Evolutionary conservation across 2,797 vertebrate genomes (phyloP).

Genomic region (Diplodus sargus): DNA sequence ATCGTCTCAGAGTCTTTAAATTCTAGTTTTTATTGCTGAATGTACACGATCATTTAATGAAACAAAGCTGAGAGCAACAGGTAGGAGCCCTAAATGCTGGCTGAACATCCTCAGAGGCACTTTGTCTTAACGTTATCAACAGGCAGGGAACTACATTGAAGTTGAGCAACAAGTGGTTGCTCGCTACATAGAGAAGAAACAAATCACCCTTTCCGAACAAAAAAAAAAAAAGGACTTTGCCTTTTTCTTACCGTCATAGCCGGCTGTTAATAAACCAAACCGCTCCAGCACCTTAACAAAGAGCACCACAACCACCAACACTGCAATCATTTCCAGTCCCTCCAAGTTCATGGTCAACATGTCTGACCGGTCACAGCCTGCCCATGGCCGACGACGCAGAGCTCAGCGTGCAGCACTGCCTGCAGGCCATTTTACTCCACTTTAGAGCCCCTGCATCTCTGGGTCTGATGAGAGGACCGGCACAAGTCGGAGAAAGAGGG

Average conservation of each 20-base stretch:
- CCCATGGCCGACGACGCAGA: conserved; percentile 76
- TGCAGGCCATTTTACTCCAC: conserved; percentile 88
- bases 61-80: conserved; percentile 22
- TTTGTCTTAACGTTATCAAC: neutral
- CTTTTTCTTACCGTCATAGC: conserved; percentile 93
- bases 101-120: neutral
- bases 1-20: neutral
- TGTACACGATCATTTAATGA: neutral
- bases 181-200: neutral
- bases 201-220: neutral
- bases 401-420: conserved; percentile 75
- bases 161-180: conserved; percentile 32
- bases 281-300: conserved; percentile 97
- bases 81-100: neutral
- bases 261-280: conserved; percentile 94
- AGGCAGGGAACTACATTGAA: conserved; percentile 9
- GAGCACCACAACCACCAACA: conserved; percentile 94
- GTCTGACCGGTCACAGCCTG: conserved; percentile 88
- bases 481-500: conserved; percentile 56
- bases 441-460: conserved; percentile 80
- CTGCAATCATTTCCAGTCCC: conserved; percentile 98
- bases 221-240: conserved; percentile 1
- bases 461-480: conserved; percentile 69
- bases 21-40: neutral
- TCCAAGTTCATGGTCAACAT: conserved; percentile 94